Evolutionary conservation across 2,113 vertebrate genomes (phyloP).

Genomic region (Petaurus breviceps): DNA sequence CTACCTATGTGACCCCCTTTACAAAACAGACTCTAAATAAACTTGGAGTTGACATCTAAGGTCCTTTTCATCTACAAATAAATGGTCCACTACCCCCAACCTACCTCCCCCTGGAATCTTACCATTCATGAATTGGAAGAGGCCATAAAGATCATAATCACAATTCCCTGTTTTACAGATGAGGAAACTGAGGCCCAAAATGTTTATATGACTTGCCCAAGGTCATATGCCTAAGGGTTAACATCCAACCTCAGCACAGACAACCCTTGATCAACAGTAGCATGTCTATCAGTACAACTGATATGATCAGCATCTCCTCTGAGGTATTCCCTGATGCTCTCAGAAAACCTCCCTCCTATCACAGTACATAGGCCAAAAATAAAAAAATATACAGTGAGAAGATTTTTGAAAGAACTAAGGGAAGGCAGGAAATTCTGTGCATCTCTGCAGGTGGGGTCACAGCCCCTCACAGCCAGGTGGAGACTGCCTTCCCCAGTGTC

Average conservation of each 20-base stretch:
- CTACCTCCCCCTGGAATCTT: neutral
- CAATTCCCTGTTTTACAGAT: neutral
- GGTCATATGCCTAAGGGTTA: too few relatives aligned
- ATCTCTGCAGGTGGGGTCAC: constrained; percentile 33
- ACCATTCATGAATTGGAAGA: neutral
- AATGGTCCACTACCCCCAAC: neutral
- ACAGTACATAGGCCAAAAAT: neutral
- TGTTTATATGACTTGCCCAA: neutral
- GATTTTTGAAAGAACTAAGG: neutral
- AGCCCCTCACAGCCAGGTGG: constrained; percentile 55
- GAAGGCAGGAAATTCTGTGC: neutral
- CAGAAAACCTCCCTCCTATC: neutral
- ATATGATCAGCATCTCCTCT: neutral
- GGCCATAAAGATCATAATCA: neutral
- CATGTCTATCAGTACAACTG: neutral
- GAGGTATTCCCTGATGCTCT: neutral
- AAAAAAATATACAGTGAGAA: neutral
- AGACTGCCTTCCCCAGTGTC: constrained; percentile 67
- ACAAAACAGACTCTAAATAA: too few relatives aligned
- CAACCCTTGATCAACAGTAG: neutral
- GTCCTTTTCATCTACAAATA: too few relatives aligned
- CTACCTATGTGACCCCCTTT: too few relatives aligned
- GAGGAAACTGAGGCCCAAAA: neutral
- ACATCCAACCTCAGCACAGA: neutral
- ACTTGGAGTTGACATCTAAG: too few relatives aligned